phyloP scores from a whole-genome alignment of 2,113 vertebrate genomes.

The Ictidomys tridecemlineatus region DNA sequence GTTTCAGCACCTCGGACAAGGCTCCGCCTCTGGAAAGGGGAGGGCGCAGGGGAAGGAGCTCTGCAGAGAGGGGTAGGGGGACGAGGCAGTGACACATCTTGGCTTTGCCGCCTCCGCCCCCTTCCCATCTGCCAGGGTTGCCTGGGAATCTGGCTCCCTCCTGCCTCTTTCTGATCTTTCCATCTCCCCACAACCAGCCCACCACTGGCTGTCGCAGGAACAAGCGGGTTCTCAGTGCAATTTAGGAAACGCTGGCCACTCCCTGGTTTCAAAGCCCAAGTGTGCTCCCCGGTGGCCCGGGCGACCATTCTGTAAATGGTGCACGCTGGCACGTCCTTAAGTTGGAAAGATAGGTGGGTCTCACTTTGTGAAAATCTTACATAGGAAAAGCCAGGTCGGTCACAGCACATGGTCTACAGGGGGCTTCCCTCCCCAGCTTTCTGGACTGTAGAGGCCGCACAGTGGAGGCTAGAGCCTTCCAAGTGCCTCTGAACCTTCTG shows the following conservation, averaged over 20 bases:
- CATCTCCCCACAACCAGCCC: neutral
- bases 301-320: neutral
- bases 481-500: neutral
- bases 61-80: rapidly evolving
- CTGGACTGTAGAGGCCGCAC: neutral
- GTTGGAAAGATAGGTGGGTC: neutral
- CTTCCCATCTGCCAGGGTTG: constrained; percentile 46
- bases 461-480: neutral
- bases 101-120: neutral
- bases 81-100: neutral
- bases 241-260: neutral
- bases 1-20: constrained; percentile 72
- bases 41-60: neutral
- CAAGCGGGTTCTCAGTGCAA: neutral
- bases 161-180: neutral
- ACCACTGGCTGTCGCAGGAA: neutral
- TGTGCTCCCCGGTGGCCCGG: neutral
- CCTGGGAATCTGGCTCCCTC: constrained; percentile 27
- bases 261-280: neutral
- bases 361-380: neutral
- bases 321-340: neutral
- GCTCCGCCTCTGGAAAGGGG: neutral
- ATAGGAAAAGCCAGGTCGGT: neutral
- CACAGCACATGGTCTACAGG: neutral
- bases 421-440: neutral